Base-by-base conservation (phyloP, 1,140 invertebrate genomes). In the Conus betulinus region DNA sequence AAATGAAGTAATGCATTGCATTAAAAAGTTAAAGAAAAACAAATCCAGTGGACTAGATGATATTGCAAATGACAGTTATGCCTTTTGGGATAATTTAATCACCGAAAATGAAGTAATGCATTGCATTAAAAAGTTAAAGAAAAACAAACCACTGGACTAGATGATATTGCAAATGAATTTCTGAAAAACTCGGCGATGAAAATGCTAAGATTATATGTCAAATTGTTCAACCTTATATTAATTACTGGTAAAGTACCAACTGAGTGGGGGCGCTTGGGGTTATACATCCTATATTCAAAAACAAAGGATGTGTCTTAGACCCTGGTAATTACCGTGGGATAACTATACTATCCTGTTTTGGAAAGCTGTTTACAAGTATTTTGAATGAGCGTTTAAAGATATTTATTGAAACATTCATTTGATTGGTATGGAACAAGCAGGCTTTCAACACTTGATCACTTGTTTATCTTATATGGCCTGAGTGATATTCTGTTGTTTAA, bases 401-500 rank as follows among this genome's bases (percentile, higher is more conserved):
- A n/a, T n/a, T n/a, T n/a, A n/a, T n/a, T n/a, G n/a, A n/a, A n/a
- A n/a, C n/a, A n/a, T n/a, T 83, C n/a, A 0, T 55, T 23, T 5
- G 5, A 23, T 83, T 51, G 81, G 81, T 13, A 83, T 39, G 51
- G 57, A 83, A 51, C 81, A 83, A 83, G 81, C n/a, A n/a, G n/a
- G n/a, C n/a, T n/a, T n/a, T n/a, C n/a, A n/a, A n/a, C n/a, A n/a
- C n/a, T n/a, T n/a, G n/a, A n/a, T n/a, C n/a, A n/a, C n/a, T n/a
- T n/a, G n/a, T n/a, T n/a, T n/a, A n/a, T n/a, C n/a, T n/a, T n/a
- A n/a, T n/a, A n/a, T n/a, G n/a, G n/a, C n/a, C n/a, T n/a, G n/a
- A n/a, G n/a, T n/a, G n/a, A n/a, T n/a, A n/a, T n/a, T n/a, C n/a
- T n/a, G n/a, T n/a, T n/a, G n/a, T n/a, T n/a, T n/a, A n/a, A n/a